phyloP scores from a whole-genome alignment of 2,888 invertebrate genomes.

The Hipparchia sbordonii region DNA sequence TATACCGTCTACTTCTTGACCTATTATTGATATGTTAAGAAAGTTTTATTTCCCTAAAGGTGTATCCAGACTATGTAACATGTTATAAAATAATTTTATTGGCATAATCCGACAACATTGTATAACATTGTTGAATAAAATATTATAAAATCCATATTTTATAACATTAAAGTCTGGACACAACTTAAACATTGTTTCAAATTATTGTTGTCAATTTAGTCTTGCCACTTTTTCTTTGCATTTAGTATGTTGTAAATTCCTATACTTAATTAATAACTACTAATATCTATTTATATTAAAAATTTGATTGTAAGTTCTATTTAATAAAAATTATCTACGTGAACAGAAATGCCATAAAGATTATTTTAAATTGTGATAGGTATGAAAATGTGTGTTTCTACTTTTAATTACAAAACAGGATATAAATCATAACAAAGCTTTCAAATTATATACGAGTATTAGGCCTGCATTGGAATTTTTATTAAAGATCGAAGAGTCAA shows the following conservation, averaged over 20 bases:
- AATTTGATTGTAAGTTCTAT: slow-evolving; percentile 28
- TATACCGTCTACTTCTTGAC: neutral
- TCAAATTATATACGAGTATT: too few species aligned
- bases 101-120: neutral
- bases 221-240: slow-evolving; percentile 71
- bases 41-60: neutral
- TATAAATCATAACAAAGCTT: too few species aligned
- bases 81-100: neutral
- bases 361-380: slow-evolving; percentile 10
- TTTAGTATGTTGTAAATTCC: slow-evolving; percentile 53
- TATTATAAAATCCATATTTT: neutral
- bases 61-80: neutral
- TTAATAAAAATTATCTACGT: slow-evolving; percentile 40
- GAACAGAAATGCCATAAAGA: slow-evolving; percentile 22
- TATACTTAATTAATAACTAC: slow-evolving; percentile 25
- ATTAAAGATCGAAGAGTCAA: too few species aligned
- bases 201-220: slow-evolving; percentile 40
- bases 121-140: neutral
- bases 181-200: neutral
- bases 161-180: neutral
- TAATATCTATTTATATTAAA: slow-evolving; percentile 9
- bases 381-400: neutral
- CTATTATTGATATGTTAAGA: neutral
- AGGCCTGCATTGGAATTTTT: too few species aligned
- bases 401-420: neutral